Percentiles rank a stretch among this genome's conserved stretches.
Evolutionary conservation across 2,888 invertebrate genomes (phyloP).

Genomic region (Phortica okadai): DNA sequence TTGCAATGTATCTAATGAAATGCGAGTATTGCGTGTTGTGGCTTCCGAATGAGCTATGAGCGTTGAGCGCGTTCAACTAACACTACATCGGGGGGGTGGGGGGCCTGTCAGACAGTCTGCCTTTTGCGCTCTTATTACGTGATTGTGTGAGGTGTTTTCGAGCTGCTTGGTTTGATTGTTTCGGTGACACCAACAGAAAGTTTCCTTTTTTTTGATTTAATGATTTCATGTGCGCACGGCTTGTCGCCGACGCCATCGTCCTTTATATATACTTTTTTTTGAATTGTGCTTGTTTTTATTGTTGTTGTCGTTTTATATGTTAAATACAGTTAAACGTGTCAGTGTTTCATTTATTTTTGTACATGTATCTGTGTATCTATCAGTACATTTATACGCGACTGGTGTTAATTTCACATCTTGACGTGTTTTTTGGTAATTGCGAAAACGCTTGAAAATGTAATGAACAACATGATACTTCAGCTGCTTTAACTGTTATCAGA

Average conservation of each 20-base stretch:
- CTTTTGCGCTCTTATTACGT: neutral
- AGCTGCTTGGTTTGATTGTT: slow-evolving; percentile 50
- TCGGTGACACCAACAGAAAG: slow-evolving; percentile 66
- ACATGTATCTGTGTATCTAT: slow-evolving; percentile 31
- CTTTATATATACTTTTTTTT: slow-evolving; percentile 32
- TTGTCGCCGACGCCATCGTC: slow-evolving; percentile 48
- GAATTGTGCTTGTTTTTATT: no score
- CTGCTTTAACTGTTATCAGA: slow-evolving; percentile 30
- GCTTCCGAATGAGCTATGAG: slow-evolving; percentile 46
- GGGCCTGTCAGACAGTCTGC: no score
- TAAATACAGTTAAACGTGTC: slow-evolving; percentile 56
- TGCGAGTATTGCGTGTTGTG: slow-evolving; percentile 70
- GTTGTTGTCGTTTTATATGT: slow-evolving; percentile 66
- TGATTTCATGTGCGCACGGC: slow-evolving; percentile 62
- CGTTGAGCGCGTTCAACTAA: slow-evolving; percentile 46
- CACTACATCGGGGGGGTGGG: no score
- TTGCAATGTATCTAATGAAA: slow-evolving; percentile 70
- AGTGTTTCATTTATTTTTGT: neutral
- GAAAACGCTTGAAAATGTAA: slow-evolving; percentile 64
- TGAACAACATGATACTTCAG: slow-evolving; percentile 40
- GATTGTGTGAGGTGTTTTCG: slow-evolving; percentile 18
- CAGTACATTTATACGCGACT: slow-evolving; percentile 49
- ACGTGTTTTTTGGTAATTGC: slow-evolving; percentile 70
- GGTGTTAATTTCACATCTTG: slow-evolving; percentile 70
- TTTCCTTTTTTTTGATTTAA: slow-evolving; percentile 58